phyloP scores from a whole-genome alignment of 2,797 vertebrate genomes.

The Hafferia zeledoni region DNA sequence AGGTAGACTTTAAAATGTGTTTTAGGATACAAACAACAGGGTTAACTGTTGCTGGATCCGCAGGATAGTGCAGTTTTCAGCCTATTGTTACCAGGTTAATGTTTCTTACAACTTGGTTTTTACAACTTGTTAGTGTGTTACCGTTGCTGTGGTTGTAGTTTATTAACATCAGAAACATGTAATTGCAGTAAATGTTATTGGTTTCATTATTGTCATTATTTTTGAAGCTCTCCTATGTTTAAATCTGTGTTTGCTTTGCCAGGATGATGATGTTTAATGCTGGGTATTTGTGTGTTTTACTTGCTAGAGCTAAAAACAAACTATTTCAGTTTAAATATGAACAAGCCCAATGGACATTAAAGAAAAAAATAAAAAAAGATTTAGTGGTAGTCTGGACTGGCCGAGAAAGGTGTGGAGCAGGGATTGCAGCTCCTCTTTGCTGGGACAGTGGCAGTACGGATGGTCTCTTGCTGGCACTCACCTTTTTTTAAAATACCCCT shows the following conservation, averaged over 20 bases:
- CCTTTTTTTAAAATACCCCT: neutral
- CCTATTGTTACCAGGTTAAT: conserved; percentile 3
- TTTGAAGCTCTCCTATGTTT: neutral
- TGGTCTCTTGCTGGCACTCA: neutral
- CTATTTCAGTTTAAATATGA: neutral
- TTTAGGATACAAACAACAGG: conserved; percentile 25
- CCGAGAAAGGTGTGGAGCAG: neutral
- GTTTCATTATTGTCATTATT: neutral
- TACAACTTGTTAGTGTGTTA: conserved; percentile 4
- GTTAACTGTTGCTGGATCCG: conserved; percentile 7
- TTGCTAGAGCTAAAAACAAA: neutral
- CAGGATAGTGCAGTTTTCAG: conserved; percentile 25
- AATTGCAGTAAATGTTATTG: conserved; percentile 7
- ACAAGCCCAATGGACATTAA: neutral
- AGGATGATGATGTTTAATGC: neutral
- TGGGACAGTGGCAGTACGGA: accelerated
- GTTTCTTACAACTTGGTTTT: conserved; percentile 34
- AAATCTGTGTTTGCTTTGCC: neutral
- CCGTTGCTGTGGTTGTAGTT: conserved; percentile 38
- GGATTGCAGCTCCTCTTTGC: neutral
- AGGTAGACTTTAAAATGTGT: neutral
- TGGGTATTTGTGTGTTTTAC: neutral
- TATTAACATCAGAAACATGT: conserved; percentile 38
- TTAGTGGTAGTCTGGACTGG: neutral
- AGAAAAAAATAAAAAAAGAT: neutral